phyloP scores from a whole-genome alignment of 2,113 vertebrate genomes.

The Irena cyanogastra region DNA sequence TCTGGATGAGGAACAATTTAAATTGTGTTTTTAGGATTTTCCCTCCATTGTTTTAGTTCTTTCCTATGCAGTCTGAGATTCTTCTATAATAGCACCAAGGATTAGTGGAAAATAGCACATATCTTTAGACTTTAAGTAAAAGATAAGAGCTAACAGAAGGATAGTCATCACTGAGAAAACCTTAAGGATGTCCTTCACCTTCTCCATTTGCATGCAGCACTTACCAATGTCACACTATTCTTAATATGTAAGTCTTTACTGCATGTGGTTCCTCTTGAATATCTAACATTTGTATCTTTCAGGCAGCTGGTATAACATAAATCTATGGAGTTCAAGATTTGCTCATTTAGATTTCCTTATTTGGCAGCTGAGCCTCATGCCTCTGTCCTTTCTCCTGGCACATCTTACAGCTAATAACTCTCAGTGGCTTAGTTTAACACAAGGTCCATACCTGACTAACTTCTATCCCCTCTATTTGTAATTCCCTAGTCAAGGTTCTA shows the following conservation, averaged over 20 bases:
- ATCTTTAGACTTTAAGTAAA: background rate
- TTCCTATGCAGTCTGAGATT: background rate
- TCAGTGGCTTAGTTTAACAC: background rate
- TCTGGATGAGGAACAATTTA: background rate
- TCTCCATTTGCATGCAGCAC: background rate
- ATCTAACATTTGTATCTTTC: background rate
- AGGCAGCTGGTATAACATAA: background rate
- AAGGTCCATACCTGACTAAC: background rate
- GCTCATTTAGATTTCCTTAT: slow-evolving; percentile 15
- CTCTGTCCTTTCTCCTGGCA: slow-evolving; percentile 9
- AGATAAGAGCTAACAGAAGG: background rate
- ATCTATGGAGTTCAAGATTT: background rate
- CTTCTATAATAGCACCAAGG: background rate
- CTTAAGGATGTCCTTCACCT: background rate
- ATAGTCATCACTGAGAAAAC: background rate
- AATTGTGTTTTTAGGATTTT: background rate
- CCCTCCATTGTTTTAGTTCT: background rate
- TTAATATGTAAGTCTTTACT: background rate
- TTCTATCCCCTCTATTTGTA: background rate
- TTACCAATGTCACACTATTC: background rate
- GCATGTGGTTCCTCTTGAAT: background rate
- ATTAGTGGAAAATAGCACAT: background rate
- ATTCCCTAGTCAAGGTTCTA: background rate
- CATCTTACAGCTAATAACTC: background rate
- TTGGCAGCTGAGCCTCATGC: background rate